Evolutionary conservation across 2,888 invertebrate genomes (phyloP).

Genomic region (Amblyjoppa fuscipennis): DNA sequence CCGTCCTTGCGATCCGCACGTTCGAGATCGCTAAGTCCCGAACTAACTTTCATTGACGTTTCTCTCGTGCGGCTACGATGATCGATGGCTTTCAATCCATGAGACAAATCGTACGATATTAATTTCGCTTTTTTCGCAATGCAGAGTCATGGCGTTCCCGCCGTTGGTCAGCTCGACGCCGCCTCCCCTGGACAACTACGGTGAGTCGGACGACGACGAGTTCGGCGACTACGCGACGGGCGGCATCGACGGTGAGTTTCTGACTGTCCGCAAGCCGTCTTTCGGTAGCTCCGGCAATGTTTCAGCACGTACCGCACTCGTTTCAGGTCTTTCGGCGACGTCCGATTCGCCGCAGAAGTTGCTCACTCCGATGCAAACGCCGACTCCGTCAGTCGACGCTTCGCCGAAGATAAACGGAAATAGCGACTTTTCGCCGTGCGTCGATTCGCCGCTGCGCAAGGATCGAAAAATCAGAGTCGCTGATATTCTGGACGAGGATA

Average conservation of each 20-base stretch:
- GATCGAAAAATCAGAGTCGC: slow-evolving; percentile 37
- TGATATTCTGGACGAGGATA: slow-evolving; percentile 73
- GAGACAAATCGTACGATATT: neutral
- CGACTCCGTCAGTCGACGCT: slow-evolving; percentile 74
- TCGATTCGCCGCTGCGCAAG: slow-evolving; percentile 36
- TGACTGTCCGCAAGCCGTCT: neutral
- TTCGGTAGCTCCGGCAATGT: neutral
- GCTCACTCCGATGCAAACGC: slow-evolving; percentile 78
- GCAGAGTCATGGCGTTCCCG: slow-evolving; percentile 87
- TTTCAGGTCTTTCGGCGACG: slow-evolving; percentile 80
- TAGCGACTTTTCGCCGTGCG: slow-evolving; percentile 63
- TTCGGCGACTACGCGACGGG: slow-evolving; percentile 83
- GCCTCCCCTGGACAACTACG: slow-evolving; percentile 88
- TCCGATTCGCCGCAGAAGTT: slow-evolving; percentile 82
- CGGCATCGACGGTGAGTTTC: slow-evolving; percentile 80
- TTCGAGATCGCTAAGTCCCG: neutral
- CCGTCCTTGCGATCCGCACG: neutral
- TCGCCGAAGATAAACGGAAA: slow-evolving; percentile 81
- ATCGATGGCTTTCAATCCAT: neutral
- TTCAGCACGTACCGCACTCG: neutral
- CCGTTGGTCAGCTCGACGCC: slow-evolving; percentile 89
- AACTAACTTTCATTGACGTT: neutral
- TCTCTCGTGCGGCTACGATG: neutral
- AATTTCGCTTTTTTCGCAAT: neutral
- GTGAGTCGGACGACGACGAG: slow-evolving; percentile 87